phyloP scores from a whole-genome alignment of 2,888 invertebrate genomes.

The Alcis repandata region DNA sequence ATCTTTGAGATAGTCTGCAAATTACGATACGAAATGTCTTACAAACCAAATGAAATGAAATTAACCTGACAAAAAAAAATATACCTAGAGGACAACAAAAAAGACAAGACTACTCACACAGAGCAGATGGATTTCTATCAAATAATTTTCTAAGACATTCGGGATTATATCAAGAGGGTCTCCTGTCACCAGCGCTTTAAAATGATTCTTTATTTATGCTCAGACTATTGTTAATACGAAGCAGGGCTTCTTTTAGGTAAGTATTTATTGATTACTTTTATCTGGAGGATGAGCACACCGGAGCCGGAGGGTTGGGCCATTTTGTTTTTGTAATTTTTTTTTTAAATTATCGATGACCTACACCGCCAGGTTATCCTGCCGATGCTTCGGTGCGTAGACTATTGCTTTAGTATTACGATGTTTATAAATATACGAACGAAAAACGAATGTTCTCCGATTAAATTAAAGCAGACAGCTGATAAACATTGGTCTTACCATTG shows the following conservation, averaged over 20 bases:
- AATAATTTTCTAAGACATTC: background rate
- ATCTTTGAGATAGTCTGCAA: background rate
- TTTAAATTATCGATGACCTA: background rate
- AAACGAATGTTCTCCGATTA: constrained; percentile 1
- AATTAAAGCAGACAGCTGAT: background rate
- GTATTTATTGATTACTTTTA: constrained; percentile 39
- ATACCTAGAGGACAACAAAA: too few relatives aligned
- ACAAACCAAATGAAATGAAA: too few relatives aligned
- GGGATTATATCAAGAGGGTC: background rate
- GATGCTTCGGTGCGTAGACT: background rate
- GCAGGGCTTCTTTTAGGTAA: constrained; percentile 25
- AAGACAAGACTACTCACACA: too few relatives aligned
- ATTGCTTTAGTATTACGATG: constrained; percentile 22
- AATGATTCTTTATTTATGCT: background rate
- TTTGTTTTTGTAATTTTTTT: background rate
- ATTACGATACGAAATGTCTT: too few relatives aligned
- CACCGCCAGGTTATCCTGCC: background rate
- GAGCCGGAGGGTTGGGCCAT: background rate
- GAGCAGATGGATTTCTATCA: background rate
- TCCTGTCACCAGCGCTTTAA: background rate
- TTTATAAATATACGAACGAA: constrained; percentile 23
- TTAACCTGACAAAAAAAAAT: too few relatives aligned
- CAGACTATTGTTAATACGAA: constrained; percentile 22
- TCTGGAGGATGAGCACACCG: background rate
- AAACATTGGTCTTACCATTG: too few relatives aligned